Percentiles rank a stretch among this genome's conserved stretches.
Conservation (phyloP, 2,113 vertebrate species). For the Bubo bubo region DNA sequence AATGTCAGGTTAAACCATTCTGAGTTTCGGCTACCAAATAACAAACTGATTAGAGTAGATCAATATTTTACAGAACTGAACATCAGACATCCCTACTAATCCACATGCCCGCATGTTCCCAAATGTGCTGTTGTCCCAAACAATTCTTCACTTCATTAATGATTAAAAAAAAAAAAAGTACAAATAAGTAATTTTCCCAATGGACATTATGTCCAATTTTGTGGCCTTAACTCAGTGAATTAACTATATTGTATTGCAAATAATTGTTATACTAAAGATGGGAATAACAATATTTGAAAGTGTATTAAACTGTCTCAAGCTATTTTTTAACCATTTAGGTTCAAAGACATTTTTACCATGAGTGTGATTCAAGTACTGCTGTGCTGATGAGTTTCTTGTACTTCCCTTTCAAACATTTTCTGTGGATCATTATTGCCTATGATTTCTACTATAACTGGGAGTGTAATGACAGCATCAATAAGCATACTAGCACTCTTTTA, state of each 20-base stretch:
- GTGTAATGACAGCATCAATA: background rate
- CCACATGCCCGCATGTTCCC: background rate
- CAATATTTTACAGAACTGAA: background rate
- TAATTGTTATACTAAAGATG: background rate
- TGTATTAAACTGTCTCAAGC: background rate
- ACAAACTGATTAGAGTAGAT: background rate
- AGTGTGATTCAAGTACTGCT: background rate
- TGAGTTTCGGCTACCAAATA: background rate
- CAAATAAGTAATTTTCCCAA: background rate
- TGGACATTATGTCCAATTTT: background rate
- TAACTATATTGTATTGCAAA: background rate
- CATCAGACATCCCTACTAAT: background rate
- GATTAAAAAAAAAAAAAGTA: background rate
- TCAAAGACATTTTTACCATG: background rate
- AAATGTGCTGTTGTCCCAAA: background rate
- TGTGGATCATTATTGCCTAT: background rate
- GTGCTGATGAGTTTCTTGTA: background rate
- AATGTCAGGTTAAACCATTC: background rate
- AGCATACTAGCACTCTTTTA: background rate
- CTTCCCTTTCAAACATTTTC: background rate
- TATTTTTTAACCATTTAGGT: background rate
- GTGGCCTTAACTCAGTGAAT: background rate
- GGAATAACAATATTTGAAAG: background rate
- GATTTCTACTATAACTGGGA: background rate
- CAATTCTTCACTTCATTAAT: background rate